Evolutionary conservation across 2,888 invertebrate genomes (phyloP).

Genomic region (Eustalomyia histrio): DNA sequence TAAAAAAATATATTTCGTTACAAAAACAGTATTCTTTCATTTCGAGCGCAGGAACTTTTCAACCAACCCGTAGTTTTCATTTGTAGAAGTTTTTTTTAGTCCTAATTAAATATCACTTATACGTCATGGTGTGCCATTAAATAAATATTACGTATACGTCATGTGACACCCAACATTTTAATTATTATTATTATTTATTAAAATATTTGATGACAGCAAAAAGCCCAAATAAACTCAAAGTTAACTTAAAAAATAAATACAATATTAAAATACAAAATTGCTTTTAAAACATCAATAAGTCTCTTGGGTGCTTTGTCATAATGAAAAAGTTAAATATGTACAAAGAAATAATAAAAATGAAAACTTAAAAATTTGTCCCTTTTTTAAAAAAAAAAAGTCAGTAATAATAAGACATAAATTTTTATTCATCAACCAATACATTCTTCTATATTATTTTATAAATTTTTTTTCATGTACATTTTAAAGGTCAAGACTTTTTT

Average conservation of each 20-base stretch:
- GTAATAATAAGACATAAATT: neutral
- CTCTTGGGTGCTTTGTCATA: neutral
- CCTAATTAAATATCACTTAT: neutral
- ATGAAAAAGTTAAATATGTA: neutral
- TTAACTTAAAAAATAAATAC: neutral
- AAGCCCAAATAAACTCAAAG: too few species aligned
- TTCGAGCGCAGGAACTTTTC: too few species aligned
- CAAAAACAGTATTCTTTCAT: too few species aligned
- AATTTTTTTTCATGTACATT: neutral
- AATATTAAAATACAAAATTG: neutral
- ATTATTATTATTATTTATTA: too few species aligned
- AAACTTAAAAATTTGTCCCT: neutral
- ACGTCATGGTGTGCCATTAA: neutral
- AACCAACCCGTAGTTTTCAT: too few species aligned
- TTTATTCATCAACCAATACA: neutral
- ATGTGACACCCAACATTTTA: too few species aligned
- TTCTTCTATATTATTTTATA: neutral
- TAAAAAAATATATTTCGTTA: too few species aligned
- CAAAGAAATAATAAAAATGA: neutral
- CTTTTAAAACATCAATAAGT: neutral
- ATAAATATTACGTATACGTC: neutral
- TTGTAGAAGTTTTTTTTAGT: too few species aligned
- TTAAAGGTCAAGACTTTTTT: constrained; percentile 4
- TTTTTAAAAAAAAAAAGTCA: neutral
- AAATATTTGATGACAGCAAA: too few species aligned